Percentiles rank a stretch among this genome's conserved stretches.
Conservation (phyloP, 2,888 invertebrate genomes). For the Deilephila elpenor region DNA sequence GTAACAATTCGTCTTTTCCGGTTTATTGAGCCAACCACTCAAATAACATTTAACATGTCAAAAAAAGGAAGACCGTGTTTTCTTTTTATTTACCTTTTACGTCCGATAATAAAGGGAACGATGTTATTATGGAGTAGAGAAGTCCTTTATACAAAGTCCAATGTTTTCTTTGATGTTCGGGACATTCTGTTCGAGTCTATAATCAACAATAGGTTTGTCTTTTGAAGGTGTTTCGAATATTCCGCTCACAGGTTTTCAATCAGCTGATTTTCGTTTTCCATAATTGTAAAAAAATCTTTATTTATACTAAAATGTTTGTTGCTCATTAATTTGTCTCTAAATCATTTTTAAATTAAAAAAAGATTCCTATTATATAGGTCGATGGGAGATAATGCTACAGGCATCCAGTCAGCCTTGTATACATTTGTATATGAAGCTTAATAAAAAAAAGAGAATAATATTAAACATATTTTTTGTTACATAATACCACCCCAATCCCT, state of each 20-base stretch:
- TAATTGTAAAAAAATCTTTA: neutral
- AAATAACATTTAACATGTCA: constrained; percentile 36
- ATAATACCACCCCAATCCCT: neutral
- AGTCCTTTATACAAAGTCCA: constrained; percentile 55
- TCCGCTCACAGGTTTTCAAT: constrained; percentile 56
- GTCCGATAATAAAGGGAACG: constrained; percentile 55
- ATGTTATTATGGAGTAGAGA: constrained; percentile 55
- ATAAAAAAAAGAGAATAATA: neutral
- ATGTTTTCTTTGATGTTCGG: constrained; percentile 57
- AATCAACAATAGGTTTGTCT: constrained; percentile 58
- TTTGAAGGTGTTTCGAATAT: constrained; percentile 59
- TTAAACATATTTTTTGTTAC: neutral
- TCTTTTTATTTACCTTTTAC: constrained; percentile 42
- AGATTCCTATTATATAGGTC: too few relatives aligned
- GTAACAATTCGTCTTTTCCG: neutral
- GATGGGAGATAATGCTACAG: too few relatives aligned
- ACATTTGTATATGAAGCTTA: too few relatives aligned
- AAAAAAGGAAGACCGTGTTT: constrained; percentile 37
- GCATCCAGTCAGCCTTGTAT: too few relatives aligned
- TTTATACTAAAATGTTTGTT: neutral
- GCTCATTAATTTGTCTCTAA: neutral
- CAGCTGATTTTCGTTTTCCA: constrained; percentile 36
- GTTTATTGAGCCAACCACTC: constrained; percentile 29
- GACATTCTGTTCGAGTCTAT: constrained; percentile 57
- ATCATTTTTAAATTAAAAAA: neutral